phyloP scores from a whole-genome alignment of 2,797 vertebrate genomes.

The Lepilemur septentrionalis region DNA sequence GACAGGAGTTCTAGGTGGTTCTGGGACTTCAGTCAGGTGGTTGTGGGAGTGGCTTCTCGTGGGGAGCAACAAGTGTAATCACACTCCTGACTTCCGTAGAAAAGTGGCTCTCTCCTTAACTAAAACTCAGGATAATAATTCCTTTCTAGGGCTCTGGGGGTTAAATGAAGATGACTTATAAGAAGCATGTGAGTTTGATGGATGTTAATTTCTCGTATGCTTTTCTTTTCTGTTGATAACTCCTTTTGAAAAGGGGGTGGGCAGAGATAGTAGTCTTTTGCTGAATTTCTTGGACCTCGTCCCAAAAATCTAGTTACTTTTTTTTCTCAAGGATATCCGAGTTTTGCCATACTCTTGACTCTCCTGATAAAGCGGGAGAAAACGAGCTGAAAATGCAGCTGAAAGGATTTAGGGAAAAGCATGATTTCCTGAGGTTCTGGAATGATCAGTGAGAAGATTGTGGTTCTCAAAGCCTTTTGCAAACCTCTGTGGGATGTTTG shows the following conservation, averaged over 20 bases:
- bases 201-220: not conserved
- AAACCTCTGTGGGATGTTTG: not conserved
- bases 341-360: not conserved
- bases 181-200: not conserved
- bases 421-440: slow-evolving; percentile 40
- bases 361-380: slow-evolving; percentile 23
- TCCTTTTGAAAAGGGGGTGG: not conserved
- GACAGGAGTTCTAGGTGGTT: not conserved
- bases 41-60: slow-evolving; percentile 43
- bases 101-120: slow-evolving; percentile 28
- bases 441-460: not conserved
- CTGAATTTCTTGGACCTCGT: not conserved
- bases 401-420: slow-evolving; percentile 25
- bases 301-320: not conserved
- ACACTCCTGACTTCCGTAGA: slow-evolving; percentile 35
- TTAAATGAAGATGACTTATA: not conserved
- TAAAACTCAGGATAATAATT: not conserved
- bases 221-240: not conserved
- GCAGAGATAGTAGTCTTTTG: not conserved
- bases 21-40: slow-evolving; percentile 4
- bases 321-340: not conserved
- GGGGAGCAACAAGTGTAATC: slow-evolving; percentile 66
- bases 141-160: not conserved
- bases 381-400: slow-evolving; percentile 37
- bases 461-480: not conserved